A percentile compares a stretch with the other conserved stretches of the same genome.
phyloP scores from a whole-genome alignment of 2,888 invertebrate genomes.

The Idaea dimidiata region DNA sequence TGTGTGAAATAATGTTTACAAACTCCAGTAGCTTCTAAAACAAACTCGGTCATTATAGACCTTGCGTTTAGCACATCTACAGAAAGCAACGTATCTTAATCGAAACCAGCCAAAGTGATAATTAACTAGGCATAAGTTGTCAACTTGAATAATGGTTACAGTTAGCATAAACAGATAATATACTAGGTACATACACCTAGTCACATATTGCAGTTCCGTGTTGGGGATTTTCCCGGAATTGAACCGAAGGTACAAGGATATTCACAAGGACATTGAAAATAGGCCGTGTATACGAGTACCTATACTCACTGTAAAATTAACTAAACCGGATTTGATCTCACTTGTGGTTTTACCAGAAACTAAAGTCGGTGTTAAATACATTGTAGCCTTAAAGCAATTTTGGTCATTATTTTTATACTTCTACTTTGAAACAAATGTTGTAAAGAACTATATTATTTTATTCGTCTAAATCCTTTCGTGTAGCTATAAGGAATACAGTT shows the following conservation, averaged over 20 bases:
- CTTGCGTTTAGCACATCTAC: slow-evolving; percentile 22
- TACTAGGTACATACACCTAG: no score
- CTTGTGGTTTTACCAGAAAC: slow-evolving; percentile 6
- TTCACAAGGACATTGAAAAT: slow-evolving; percentile 6
- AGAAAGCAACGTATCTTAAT: slow-evolving; percentile 25
- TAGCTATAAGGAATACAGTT: neutral
- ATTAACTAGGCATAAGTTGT: slow-evolving; percentile 19
- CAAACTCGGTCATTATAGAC: slow-evolving; percentile 19
- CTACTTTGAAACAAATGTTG: neutral
- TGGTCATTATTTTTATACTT: neutral
- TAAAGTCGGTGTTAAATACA: neutral
- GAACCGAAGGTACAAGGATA: slow-evolving; percentile 3
- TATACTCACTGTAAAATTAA: slow-evolving; percentile 13
- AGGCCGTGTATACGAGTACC: slow-evolving; percentile 2
- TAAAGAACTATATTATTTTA: neutral
- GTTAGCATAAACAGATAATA: slow-evolving; percentile 11
- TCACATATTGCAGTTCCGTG: slow-evolving; percentile 21
- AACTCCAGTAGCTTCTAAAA: slow-evolving; percentile 18
- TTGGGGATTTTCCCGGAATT: slow-evolving; percentile 19
- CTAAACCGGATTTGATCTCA: slow-evolving; percentile 2
- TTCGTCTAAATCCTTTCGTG: neutral
- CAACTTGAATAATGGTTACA: slow-evolving; percentile 16
- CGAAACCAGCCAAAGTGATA: slow-evolving; percentile 22
- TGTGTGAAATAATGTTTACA: slow-evolving; percentile 1
- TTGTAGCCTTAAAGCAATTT: neutral